Evolutionary conservation across 2,797 vertebrate genomes (phyloP).

Genomic region (Anabas testudineus): DNA sequence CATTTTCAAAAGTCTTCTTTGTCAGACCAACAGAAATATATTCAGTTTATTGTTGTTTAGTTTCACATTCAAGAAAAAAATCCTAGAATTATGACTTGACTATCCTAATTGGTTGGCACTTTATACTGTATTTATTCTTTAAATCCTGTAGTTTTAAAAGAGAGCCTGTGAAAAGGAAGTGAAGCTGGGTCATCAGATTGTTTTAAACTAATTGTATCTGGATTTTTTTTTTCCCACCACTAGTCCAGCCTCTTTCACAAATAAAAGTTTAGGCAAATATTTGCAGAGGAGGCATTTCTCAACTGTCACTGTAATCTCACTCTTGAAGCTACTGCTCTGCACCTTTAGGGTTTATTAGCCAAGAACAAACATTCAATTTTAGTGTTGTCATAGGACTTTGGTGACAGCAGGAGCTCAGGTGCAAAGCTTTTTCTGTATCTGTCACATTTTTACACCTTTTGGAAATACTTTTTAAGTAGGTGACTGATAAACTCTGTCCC

Average conservation of each 20-base stretch:
- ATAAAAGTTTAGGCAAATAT: slow-evolving; percentile 78
- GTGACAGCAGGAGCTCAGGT: slow-evolving; percentile 27
- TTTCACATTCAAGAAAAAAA: neutral
- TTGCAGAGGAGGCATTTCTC: slow-evolving; percentile 64
- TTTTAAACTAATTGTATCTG: neutral
- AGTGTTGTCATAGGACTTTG: slow-evolving; percentile 39
- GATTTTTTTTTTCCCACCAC: slow-evolving; percentile 38
- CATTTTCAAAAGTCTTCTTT: no score
- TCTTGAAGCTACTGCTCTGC: slow-evolving; percentile 70
- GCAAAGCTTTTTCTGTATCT: slow-evolving; percentile 13
- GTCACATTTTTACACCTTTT: neutral
- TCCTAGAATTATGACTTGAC: neutral
- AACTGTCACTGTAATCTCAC: slow-evolving; percentile 65
- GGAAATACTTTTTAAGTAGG: neutral
- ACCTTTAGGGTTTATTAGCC: slow-evolving; percentile 58
- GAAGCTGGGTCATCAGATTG: neutral
- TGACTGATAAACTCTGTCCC: slow-evolving; percentile 29
- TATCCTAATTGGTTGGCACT: no score
- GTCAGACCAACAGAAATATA: neutral
- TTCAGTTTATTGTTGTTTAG: neutral
- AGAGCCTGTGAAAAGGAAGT: neutral
- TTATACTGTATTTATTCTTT: no score
- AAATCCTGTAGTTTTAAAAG: neutral
- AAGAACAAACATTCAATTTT: slow-evolving; percentile 59
- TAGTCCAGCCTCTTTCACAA: slow-evolving; percentile 77